These are phyloP conservation scores for Limonius californicus DNA, from an alignment of 1,140 invertebrate species.

Conservation along the genomic window DNA sequence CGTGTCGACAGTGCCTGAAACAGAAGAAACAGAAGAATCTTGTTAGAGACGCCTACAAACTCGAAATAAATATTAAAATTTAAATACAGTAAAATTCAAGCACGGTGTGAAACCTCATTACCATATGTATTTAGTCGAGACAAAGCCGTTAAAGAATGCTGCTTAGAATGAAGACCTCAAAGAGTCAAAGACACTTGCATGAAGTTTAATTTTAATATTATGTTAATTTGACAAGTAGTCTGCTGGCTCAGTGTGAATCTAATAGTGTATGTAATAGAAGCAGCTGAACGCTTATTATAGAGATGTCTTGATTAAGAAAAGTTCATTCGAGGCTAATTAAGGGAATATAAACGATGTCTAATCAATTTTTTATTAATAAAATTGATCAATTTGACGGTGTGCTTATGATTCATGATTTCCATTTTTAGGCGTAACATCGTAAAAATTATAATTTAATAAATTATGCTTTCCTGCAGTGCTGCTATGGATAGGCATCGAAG, in stretches of 20 bases:
- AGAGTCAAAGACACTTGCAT: neutral
- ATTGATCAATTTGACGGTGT: no score
- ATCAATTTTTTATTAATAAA: no score
- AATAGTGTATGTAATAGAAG: neutral
- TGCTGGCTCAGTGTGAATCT: neutral
- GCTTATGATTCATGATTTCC: no score
- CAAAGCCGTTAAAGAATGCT: neutral
- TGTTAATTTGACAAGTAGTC: constrained; percentile 1
- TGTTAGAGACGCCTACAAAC: neutral
- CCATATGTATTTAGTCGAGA: neutral
- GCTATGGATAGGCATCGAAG: no score
- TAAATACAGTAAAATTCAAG: neutral
- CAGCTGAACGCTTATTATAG: no score
- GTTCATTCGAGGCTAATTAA: no score
- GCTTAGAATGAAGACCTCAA: neutral
- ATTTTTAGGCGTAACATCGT: neutral
- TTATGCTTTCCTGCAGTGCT: no score
- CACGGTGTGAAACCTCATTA: neutral
- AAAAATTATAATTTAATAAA: no score
- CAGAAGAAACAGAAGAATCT: constrained; percentile 26
- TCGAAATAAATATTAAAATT: neutral
- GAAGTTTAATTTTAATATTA: neutral
- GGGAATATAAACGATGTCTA: no score
- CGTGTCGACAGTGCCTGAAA: constrained; percentile 48
- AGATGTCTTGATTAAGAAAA: no score